Evolutionary conservation across 2,113 vertebrate species (phyloP).

Genomic region (Apeltes quadracus): DNA sequence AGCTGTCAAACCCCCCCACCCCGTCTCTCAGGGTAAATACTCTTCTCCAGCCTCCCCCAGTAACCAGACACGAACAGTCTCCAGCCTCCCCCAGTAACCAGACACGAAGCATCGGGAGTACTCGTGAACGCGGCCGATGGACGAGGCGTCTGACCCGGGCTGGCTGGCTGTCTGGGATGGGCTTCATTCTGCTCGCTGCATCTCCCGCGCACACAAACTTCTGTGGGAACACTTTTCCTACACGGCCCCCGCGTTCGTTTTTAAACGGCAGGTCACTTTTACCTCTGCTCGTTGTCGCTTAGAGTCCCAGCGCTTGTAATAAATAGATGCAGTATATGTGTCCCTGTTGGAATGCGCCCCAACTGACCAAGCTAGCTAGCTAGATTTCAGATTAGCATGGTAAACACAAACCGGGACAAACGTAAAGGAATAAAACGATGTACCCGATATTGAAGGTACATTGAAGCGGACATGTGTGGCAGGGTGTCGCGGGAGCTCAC

Average conservation of each 20-base stretch:
- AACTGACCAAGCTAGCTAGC: constrained; percentile 38
- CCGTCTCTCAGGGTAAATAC: not conserved
- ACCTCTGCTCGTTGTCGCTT: too few relatives aligned
- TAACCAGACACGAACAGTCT: not conserved
- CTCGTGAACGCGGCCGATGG: not conserved
- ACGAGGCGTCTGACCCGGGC: not conserved
- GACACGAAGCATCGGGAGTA: not conserved
- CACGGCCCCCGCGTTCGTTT: not conserved
- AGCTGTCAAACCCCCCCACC: constrained; percentile 46
- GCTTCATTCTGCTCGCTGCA: constrained; percentile 7
- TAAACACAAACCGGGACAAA: too few relatives aligned
- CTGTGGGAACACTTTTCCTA: not conserved
- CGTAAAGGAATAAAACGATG: too few relatives aligned
- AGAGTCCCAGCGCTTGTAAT: too few relatives aligned
- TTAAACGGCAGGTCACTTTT: too few relatives aligned
- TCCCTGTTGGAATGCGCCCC: too few relatives aligned
- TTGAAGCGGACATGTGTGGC: fast-evolving
- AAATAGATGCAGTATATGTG: too few relatives aligned
- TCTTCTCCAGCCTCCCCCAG: not conserved
- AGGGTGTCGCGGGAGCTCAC: constrained; percentile 43
- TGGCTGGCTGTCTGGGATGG: constrained; percentile 26
- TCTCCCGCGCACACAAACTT: too few relatives aligned
- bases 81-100: not conserved
- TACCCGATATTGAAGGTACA: not conserved
- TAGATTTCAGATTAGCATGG: constrained; percentile 52